Percentiles rank a stretch among this genome's conserved stretches.
Conservation (phyloP, 2,797 vertebrate genomes). For the Cuculus canorus region DNA sequence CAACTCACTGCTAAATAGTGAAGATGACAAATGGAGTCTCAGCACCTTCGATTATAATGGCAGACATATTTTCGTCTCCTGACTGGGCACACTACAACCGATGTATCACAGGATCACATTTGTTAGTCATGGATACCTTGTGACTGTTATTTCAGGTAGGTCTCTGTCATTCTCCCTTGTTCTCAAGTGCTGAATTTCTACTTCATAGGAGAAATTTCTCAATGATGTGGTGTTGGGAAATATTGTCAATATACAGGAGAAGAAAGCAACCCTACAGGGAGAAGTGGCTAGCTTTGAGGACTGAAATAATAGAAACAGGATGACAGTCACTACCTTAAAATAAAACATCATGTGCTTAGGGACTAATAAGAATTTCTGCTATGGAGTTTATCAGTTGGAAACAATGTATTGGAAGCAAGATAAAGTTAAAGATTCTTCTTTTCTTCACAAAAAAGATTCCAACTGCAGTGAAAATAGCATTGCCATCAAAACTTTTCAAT, state of each 20-base stretch:
- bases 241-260: neutral
- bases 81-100: neutral
- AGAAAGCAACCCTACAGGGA: neutral
- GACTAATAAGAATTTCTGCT: neutral
- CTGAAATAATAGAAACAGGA: neutral
- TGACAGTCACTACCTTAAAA: neutral
- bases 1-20: neutral
- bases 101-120: neutral
- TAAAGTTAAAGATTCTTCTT: too few relatives aligned
- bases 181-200: constrained; percentile 8
- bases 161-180: neutral
- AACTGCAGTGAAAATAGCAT: neutral
- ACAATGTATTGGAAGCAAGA: neutral
- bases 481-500: neutral
- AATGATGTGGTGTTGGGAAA: neutral
- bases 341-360: neutral
- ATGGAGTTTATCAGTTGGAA: neutral
- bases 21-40: neutral
- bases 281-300: neutral
- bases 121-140: neutral
- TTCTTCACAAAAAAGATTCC: too few relatives aligned
- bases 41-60: neutral
- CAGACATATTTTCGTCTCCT: neutral
- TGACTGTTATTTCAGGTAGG: neutral
- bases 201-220: neutral